These are phyloP conservation scores for Magallana gigas DNA, from an alignment of 1,140 invertebrate genomes.

Conservation along the genomic window DNA sequence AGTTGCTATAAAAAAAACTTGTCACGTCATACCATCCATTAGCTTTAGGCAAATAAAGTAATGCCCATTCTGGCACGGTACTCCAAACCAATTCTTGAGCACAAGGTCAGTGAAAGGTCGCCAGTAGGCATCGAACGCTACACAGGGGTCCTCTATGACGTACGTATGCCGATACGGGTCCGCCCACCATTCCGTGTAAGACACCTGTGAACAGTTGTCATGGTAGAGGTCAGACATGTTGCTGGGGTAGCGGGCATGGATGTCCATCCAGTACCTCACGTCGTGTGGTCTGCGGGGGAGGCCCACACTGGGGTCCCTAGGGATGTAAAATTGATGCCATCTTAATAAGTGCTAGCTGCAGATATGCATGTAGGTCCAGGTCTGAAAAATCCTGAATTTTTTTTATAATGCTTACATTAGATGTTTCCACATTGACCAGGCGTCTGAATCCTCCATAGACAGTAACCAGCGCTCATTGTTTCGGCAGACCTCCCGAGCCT, in stretches of 20 bases:
- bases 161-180: background rate
- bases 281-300: background rate
- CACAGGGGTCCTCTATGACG: background rate
- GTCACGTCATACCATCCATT: background rate
- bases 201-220: constrained; percentile 17
- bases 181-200: background rate
- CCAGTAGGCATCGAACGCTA: background rate
- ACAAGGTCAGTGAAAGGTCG: background rate
- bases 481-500: background rate
- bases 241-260: constrained; percentile 23
- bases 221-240: constrained; percentile 11
- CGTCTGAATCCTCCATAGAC: background rate
- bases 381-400: background rate
- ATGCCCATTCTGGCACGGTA: background rate
- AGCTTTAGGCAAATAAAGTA: background rate
- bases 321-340: background rate
- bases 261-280: constrained; percentile 29
- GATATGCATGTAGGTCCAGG: too few relatives aligned
- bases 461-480: background rate
- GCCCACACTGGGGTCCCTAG: background rate
- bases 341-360: background rate
- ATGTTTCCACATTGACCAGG: constrained; percentile 12
- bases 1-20: too few relatives aligned
- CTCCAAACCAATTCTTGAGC: background rate
- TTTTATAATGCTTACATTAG: background rate